Evolutionary conservation across 2,113 vertebrate species (phyloP), one percentile per base, ranked within the genome.

Genomic region (Symphodus melops): DNA sequence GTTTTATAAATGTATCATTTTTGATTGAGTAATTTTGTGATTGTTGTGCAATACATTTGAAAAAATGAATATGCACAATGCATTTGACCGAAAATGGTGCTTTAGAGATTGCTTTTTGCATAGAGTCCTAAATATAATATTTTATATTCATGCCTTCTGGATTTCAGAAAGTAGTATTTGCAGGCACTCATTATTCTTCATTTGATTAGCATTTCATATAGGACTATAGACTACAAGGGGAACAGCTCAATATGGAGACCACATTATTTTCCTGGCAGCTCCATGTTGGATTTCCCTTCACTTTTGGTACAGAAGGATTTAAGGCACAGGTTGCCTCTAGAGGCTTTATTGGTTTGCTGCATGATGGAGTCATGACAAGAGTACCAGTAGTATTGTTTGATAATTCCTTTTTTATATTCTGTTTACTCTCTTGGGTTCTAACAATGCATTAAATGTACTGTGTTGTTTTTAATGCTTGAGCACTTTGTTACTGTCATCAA

Each of bases 271-370:
- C 68, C 81, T 81, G 84, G 83, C 68, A 74, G 79, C 84, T 82
- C 75, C 0, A 19, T 83, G 67, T 88, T 85, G 84, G 79, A 81
- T 84, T 91, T 89, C 56, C 67, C 91, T 92, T 92, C 66, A 86
- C 86, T 92, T 77, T 71, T 80, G 86, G 85, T 94, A 90, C 82
- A 88, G 92, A 88, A 89, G 87, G 87, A 89, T 90, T 88, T 89
- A 92, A 84, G 97, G 96, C 96, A 97, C 95, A 87, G 97, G 96
- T 92, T 96, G 96, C 96, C 96, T 94, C 42, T 49, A 58, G 75
- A 92, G 92, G 91, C 88, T 94, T 90, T 94, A 93, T 92, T 92
- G 87, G 91, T 89, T 92, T 93, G 92, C 89, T 92, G 91, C 91
- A 94, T 95, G 94, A 95, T 94, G 91, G 92, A 94, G 92, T 94